Conservation (phyloP, 2,113 vertebrate species). For the Tursiops truncatus region DNA sequence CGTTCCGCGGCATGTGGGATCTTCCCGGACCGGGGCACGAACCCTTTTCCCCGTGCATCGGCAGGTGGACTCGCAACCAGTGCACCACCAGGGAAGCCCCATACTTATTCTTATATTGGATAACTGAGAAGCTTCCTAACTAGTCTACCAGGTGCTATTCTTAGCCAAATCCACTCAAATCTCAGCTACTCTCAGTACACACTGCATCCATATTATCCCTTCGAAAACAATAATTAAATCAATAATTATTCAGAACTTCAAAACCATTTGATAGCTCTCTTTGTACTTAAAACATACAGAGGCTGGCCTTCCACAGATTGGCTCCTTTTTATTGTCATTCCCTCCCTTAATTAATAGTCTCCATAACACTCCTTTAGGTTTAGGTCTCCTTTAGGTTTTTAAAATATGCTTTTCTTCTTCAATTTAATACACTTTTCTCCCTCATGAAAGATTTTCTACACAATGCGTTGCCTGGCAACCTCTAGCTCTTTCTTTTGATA, state of each 20-base stretch:
- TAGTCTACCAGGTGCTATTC: background rate
- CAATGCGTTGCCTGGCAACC: background rate
- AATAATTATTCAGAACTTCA: background rate
- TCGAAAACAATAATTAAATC: background rate
- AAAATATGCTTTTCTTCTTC: background rate
- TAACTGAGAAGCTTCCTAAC: background rate
- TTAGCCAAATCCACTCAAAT: background rate
- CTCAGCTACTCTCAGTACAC: background rate
- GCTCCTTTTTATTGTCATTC: background rate
- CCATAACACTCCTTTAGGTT: background rate
- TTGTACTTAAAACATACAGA: background rate
- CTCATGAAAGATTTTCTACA: background rate
- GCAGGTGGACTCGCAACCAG: no score
- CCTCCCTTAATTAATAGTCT: background rate
- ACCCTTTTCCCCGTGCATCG: no score
- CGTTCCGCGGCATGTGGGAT: no score
- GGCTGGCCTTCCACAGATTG: background rate
- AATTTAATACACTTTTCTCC: background rate
- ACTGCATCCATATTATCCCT: background rate
- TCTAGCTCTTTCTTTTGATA: background rate
- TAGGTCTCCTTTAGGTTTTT: background rate
- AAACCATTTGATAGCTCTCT: background rate
- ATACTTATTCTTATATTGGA: background rate
- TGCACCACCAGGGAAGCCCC: no score
- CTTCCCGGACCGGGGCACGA: no score